phyloP scores from a whole-genome alignment of 2,113 vertebrate species.

The sheep (Ovis aries) region DNA sequence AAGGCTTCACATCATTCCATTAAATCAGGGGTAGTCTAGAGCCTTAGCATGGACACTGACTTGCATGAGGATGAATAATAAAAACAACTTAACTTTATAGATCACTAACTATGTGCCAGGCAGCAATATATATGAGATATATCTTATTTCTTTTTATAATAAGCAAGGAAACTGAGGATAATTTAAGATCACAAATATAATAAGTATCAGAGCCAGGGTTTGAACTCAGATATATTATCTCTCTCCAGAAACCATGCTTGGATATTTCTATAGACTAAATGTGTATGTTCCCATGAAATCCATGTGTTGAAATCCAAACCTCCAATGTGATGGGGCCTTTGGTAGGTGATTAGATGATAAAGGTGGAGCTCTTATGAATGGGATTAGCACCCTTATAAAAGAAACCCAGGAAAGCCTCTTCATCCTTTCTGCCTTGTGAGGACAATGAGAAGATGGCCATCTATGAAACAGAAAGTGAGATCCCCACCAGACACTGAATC shows the following conservation, averaged over 20 bases:
- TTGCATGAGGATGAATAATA: constrained; percentile 43
- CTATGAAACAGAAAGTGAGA: not conserved
- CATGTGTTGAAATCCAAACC: not conserved
- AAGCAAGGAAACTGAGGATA: not conserved
- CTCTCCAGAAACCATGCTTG: not conserved
- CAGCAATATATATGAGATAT: not conserved
- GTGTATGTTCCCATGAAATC: not conserved
- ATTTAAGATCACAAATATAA: not conserved
- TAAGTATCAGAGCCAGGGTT: not conserved
- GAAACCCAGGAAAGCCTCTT: not conserved
- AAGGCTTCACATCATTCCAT: constrained; percentile 25
- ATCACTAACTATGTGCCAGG: not conserved
- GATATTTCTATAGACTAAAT: not conserved
- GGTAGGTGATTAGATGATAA: not conserved
- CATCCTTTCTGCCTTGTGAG: not conserved
- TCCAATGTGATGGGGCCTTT: not conserved
- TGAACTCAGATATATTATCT: not conserved
- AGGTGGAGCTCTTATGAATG: not conserved
- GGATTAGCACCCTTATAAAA: not conserved
- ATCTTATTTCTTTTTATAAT: not conserved
- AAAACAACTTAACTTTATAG: not conserved
- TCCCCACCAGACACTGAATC: not conserved
- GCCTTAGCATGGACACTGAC: not conserved
- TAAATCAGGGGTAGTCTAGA: constrained; percentile 30
- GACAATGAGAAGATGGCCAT: not conserved